Evolutionary conservation across 1,140 invertebrate genomes (phyloP).

Genomic region (Zaprionus africanus): DNA sequence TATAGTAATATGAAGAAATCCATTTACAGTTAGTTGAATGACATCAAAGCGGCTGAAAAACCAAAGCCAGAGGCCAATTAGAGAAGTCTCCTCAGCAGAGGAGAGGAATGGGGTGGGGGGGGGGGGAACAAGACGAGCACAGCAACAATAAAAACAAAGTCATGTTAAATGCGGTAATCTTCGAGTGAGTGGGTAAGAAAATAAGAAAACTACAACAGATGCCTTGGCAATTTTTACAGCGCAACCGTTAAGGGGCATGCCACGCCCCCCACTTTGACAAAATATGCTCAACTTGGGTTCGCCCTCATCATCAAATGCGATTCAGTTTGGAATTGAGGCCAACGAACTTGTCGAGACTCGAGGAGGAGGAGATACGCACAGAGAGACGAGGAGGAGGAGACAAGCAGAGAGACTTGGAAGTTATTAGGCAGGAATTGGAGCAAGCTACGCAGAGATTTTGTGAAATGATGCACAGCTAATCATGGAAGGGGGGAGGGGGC

Average conservation of each 20-base stretch:
- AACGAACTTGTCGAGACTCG: conserved; percentile 62
- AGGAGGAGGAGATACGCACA: neutral
- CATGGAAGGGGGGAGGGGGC: neutral
- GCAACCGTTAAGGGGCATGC: conserved; percentile 9
- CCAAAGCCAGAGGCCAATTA: conserved; percentile 48
- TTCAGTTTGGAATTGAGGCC: conserved; percentile 59
- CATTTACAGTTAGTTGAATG: conserved; percentile 69
- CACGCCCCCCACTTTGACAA: conserved; percentile 39
- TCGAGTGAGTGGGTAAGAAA: conserved; percentile 15
- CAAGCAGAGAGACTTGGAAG: conserved; percentile 4
- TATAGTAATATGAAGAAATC: conserved; percentile 36
- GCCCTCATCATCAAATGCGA: conserved; percentile 46
- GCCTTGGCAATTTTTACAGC: conserved; percentile 45
- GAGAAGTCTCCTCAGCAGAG: conserved; percentile 15
- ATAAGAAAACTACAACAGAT: conserved; percentile 47
- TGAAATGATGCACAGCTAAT: conserved; percentile 48
- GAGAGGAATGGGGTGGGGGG: neutral
- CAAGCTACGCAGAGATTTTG: conserved; percentile 48
- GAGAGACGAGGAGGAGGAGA: conserved; percentile 10
- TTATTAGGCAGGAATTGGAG: conserved; percentile 62
- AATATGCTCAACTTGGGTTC: conserved; percentile 22
- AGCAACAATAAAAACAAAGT: conserved; percentile 43
- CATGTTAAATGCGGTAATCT: conserved; percentile 54
- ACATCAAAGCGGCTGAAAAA: conserved; percentile 45
- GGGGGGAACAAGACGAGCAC: conserved; percentile 35